A percentile compares a stretch with the other conserved stretches of the same genome.
phyloP scores from a whole-genome alignment of 2,888 invertebrate genomes.

The Lomographa bimaculata region DNA sequence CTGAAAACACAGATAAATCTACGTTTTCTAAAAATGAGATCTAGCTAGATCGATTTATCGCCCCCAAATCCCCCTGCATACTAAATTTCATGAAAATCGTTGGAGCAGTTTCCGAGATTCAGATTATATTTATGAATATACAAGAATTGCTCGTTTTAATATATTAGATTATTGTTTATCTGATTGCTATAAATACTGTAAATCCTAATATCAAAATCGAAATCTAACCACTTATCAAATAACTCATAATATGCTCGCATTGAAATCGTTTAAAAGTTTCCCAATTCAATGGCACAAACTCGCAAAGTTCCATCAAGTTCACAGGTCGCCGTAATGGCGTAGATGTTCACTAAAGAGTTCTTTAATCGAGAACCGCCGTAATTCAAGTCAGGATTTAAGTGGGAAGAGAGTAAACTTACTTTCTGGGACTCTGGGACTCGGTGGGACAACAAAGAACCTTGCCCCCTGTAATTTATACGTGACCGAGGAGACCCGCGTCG shows the following conservation, averaged over 20 bases:
- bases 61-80: too few species aligned
- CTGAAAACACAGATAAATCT: too few species aligned
- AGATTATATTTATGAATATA: too few species aligned
- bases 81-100: too few species aligned
- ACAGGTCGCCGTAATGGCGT: slow-evolving; percentile 46
- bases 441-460: slow-evolving; percentile 71
- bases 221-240: slow-evolving; percentile 10
- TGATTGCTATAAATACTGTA: too few species aligned
- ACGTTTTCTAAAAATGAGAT: too few species aligned
- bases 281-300: slow-evolving; percentile 25
- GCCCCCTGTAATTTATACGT: slow-evolving; percentile 80
- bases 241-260: slow-evolving; percentile 14
- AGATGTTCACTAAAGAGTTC: slow-evolving; percentile 58
- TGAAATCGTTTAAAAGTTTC: slow-evolving; percentile 22
- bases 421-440: slow-evolving; percentile 45
- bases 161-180: too few species aligned
- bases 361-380: slow-evolving; percentile 61
- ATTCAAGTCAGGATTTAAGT: slow-evolving; percentile 78
- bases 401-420: slow-evolving; percentile 63
- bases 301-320: slow-evolving; percentile 35
- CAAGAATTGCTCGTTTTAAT: too few species aligned
- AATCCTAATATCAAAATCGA: too few species aligned
- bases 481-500: slow-evolving; percentile 60
- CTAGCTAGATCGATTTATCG: too few species aligned
- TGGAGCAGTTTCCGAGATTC: too few species aligned